Evolutionary conservation across 1,140 invertebrate genomes (phyloP).

Genomic region (Drosophila repletoides): DNA sequence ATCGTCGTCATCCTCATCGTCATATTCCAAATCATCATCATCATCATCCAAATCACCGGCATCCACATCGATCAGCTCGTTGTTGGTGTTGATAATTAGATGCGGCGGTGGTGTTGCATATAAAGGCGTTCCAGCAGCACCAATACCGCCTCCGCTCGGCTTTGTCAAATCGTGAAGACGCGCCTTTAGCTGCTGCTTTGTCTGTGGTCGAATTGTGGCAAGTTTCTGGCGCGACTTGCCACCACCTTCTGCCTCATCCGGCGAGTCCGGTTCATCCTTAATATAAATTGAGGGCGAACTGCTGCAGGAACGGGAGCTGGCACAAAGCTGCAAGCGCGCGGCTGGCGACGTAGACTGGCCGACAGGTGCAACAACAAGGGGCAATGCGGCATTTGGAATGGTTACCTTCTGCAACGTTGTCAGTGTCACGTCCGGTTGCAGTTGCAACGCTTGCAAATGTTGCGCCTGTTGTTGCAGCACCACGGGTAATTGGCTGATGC

Average conservation of each 20-base stretch:
- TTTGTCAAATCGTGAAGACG: slow-evolving; percentile 36
- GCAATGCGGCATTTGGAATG: not conserved
- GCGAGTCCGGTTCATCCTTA: slow-evolving; percentile 72
- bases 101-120: slow-evolving; percentile 57
- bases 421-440: slow-evolving; percentile 62
- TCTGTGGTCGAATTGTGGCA: slow-evolving; percentile 56
- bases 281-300: slow-evolving; percentile 77
- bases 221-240: slow-evolving; percentile 41
- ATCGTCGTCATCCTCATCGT: slow-evolving; percentile 53
- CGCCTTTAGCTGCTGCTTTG: slow-evolving; percentile 61
- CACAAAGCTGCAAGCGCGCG: slow-evolving; percentile 31
- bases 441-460: slow-evolving; percentile 55
- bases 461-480: slow-evolving; percentile 56
- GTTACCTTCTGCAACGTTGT: slow-evolving; percentile 45
- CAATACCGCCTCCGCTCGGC: not conserved
- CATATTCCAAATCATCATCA: slow-evolving; percentile 32
- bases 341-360: not conserved
- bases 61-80: slow-evolving; percentile 65
- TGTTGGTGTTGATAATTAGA: slow-evolving; percentile 65
- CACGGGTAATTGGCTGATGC: slow-evolving; percentile 45
- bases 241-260: slow-evolving; percentile 10
- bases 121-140: slow-evolving; percentile 1
- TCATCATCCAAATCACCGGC: slow-evolving; percentile 62
- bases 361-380: not conserved
- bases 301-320: slow-evolving; percentile 65